phyloP scores from a whole-genome alignment of 2,888 invertebrate species.

The Callosobruchus maculatus region DNA sequence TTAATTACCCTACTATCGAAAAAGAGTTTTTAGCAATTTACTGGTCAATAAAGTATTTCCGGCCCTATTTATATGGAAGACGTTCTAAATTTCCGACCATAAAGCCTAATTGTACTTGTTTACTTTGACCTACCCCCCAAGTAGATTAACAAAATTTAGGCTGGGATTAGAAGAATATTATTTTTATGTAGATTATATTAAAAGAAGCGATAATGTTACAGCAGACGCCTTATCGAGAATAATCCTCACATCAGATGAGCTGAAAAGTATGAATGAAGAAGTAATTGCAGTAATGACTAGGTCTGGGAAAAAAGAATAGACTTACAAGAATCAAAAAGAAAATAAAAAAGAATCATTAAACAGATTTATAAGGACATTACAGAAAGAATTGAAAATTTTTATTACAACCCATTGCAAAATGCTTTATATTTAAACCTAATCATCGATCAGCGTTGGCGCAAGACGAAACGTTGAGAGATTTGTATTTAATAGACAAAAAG shows the following conservation, averaged over 20 bases:
- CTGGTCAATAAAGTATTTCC: slow-evolving; percentile 25
- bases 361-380: neutral
- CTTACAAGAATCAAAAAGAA: neutral
- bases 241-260: neutral
- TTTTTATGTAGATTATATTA: slow-evolving; percentile 35
- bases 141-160: slow-evolving; percentile 34
- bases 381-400: neutral
- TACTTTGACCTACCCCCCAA: slow-evolving; percentile 30
- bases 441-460: neutral
- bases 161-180: slow-evolving; percentile 36
- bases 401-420: neutral
- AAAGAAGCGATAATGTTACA: slow-evolving; percentile 30
- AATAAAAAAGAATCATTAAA: neutral
- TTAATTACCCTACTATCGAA: slow-evolving; percentile 28
- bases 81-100: slow-evolving; percentile 37
- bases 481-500: neutral
- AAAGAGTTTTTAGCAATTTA: slow-evolving; percentile 34
- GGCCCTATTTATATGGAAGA: slow-evolving; percentile 9
- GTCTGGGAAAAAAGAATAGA: no score
- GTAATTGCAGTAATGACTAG: no score
- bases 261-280: neutral
- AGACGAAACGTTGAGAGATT: neutral
- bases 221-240: slow-evolving; percentile 29
- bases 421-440: neutral
- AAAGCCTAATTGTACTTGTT: slow-evolving; percentile 34